Conservation (phyloP, 2,888 invertebrate genomes). For the Cerastoderma edule region DNA sequence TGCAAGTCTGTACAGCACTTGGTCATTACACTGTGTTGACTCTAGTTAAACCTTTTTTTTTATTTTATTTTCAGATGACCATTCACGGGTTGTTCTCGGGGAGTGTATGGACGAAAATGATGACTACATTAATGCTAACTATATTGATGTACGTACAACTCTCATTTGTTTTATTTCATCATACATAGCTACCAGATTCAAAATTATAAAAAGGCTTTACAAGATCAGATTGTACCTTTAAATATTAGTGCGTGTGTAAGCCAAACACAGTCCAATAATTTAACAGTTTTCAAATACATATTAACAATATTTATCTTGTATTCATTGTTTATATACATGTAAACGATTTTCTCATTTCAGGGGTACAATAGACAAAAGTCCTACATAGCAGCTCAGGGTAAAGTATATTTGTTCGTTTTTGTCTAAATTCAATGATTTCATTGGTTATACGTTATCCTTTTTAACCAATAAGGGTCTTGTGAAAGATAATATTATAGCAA, state of each 20-base stretch:
- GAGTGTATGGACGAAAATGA: conserved; percentile 75
- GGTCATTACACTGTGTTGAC: too few relatives aligned
- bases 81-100: conserved; percentile 80
- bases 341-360: conserved; percentile 69
- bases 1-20: too few relatives aligned
- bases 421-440: background rate
- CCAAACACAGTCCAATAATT: too few relatives aligned
- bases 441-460: too few relatives aligned
- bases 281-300: background rate
- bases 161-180: background rate
- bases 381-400: conserved; percentile 85
- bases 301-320: too few relatives aligned
- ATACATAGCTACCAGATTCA: background rate
- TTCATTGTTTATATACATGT: too few relatives aligned
- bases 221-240: too few relatives aligned
- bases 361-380: conserved; percentile 84
- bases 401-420: too few relatives aligned
- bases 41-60: too few relatives aligned
- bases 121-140: conserved; percentile 83
- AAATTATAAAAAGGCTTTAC: background rate
- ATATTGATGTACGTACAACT: conserved; percentile 75
- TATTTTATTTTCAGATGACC: conserved; percentile 78
- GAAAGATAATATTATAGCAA: too few relatives aligned
- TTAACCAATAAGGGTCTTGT: too few relatives aligned
- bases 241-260: too few relatives aligned